phyloP scores from a whole-genome alignment of 1,140 invertebrate species.

The Bombus pascuorum region DNA sequence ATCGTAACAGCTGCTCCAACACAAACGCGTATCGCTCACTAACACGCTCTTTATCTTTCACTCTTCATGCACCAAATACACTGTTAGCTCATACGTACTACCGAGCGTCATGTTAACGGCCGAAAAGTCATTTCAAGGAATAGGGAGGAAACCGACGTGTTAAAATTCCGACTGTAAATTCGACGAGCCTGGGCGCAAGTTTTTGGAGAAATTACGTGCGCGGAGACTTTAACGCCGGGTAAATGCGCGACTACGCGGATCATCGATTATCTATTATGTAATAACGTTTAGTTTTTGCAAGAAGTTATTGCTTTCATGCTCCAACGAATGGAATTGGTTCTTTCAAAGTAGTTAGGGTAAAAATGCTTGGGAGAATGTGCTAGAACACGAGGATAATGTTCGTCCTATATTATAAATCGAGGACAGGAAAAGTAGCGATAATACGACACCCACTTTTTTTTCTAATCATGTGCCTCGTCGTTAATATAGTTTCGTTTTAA shows the following conservation, averaged over 20 bases:
- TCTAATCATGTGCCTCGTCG: neutral
- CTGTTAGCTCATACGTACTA: slow-evolving; percentile 25
- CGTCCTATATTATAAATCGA: neutral
- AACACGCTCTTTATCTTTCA: slow-evolving; percentile 61
- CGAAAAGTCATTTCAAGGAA: slow-evolving; percentile 61
- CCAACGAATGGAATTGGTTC: neutral
- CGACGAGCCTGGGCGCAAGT: neutral
- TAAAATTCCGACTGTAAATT: slow-evolving; percentile 7
- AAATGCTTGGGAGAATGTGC: neutral
- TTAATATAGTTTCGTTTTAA: neutral
- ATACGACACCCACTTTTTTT: slow-evolving; percentile 4
- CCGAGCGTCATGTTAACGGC: slow-evolving; percentile 53
- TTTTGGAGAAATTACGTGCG: neutral
- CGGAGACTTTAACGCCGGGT: neutral
- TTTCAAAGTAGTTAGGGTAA: neutral
- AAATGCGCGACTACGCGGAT: too few species aligned
- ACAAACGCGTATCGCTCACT: slow-evolving; percentile 62
- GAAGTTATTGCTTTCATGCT: neutral
- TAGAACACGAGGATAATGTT: neutral
- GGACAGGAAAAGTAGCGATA: neutral
- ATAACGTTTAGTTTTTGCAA: neutral
- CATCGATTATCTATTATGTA: too few species aligned
- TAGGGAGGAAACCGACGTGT: slow-evolving; percentile 24
- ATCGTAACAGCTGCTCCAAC: slow-evolving; percentile 74
- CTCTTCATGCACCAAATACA: slow-evolving; percentile 38